Conservation (phyloP, 2,797 vertebrate genomes). For the Nannoperca obscura region DNA sequence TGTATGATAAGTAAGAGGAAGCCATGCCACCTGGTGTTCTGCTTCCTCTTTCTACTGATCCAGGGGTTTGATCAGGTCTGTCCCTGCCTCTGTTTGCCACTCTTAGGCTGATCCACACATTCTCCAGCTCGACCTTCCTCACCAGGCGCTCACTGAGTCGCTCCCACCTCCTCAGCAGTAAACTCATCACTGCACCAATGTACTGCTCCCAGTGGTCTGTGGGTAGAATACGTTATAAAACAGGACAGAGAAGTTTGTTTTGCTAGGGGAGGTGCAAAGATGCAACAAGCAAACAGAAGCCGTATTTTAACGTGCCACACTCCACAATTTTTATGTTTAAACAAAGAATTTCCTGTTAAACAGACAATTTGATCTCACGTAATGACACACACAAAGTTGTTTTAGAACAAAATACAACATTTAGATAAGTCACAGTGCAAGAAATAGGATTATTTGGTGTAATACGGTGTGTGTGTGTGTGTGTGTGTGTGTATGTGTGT, state of each 20-base stretch:
- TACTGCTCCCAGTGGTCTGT: slow-evolving; percentile 86
- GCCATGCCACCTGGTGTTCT: slow-evolving; percentile 58
- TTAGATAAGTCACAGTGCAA: not conserved
- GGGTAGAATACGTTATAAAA: not conserved
- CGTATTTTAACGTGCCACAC: not conserved
- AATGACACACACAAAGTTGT: not conserved
- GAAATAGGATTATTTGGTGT: not conserved
- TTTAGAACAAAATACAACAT: not conserved
- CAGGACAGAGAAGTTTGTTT: not conserved
- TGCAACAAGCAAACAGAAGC: not conserved
- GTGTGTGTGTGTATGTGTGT: too few relatives aligned
- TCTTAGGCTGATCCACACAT: slow-evolving; percentile 84
- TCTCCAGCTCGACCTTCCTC: slow-evolving; percentile 74
- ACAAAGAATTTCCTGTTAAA: not conserved
- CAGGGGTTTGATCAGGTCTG: slow-evolving; percentile 48
- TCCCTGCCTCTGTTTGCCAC: slow-evolving; percentile 71
- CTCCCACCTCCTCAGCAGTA: slow-evolving; percentile 73
- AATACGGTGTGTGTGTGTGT: too few relatives aligned
- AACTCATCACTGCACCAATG: slow-evolving; percentile 66
- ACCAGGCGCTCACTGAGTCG: slow-evolving; percentile 59
- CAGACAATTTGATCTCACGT: not conserved
- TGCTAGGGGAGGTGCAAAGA: not conserved
- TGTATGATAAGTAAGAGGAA: not conserved
- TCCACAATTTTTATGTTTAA: not conserved
- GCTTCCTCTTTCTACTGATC: slow-evolving; percentile 57